Base-by-base conservation (phyloP, 2,113 vertebrate genomes). In the Zosterops pallidus region DNA sequence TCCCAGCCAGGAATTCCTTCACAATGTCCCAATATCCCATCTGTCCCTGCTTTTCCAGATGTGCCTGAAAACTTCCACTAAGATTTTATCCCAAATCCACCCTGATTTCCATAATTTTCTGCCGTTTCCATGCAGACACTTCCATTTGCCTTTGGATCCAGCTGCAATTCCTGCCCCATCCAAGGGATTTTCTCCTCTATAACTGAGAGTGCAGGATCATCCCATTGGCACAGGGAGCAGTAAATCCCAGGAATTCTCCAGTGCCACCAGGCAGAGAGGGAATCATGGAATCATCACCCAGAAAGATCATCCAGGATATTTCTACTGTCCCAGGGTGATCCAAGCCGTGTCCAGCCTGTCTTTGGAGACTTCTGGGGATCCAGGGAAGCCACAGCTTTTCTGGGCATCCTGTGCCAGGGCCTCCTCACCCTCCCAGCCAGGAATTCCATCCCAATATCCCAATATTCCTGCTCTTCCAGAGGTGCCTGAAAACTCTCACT, bases 271-370 rank as follows among this genome's bases (percentile, higher is more conserved):
- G 5, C 4, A 37, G 25, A 23, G 16, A 53, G 19, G 29, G 37
- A 74, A 35, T 19, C 44, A 20, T 1, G 44, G 68, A 39, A 75
- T 60, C 20, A n/a, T 53, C 29, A 12, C 21, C 47, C 41, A 13
- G 2, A 26, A 62, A 4, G 21, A 2, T 50, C 52, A 25, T 5
- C 37, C 44, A 59, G 52, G 33, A 59, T 33, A 31, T 2, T 29
- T 19, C 5, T 39, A 18, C 23, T 3, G 0, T 19, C 13, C 53
- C 78, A 68, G 53, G 46, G 0, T 41, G 53, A 2, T 68, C 85
- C 65, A 2, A 64, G 29, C n/a, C 15, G 14, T 15, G 23, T 56
- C 64, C 84, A 67, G 0, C 21, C 55, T 35, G 55, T 14, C 29
- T 22, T 55, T 23, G 79, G 55, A 0, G 41, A 41, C 24, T 83